These are phyloP conservation scores for Microctenopoma stevenorrisi DNA, from an alignment of 2,797 vertebrate species.

Conservation along the genomic window DNA sequence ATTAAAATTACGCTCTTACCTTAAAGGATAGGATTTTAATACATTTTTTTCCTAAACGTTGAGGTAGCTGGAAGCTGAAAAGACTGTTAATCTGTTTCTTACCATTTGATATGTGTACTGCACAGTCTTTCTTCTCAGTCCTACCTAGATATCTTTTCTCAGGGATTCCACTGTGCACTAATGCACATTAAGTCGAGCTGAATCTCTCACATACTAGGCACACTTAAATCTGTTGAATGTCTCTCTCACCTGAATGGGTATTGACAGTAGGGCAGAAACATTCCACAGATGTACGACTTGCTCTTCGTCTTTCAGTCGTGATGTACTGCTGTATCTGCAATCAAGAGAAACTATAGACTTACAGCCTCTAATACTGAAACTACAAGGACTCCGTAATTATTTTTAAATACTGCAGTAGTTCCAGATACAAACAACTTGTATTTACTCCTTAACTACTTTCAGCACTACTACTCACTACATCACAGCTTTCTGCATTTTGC, in stretches of 20 bases:
- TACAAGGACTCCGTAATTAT: too few species aligned
- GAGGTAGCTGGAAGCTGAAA: constrained; percentile 12
- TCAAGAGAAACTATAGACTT: too few species aligned
- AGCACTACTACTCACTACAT: too few species aligned
- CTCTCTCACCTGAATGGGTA: not conserved
- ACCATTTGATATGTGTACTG: constrained; percentile 3
- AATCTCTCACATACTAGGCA: not conserved
- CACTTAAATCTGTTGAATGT: too few species aligned
- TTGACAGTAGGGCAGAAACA: not conserved
- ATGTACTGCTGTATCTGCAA: not conserved
- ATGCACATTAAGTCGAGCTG: constrained; percentile 13
- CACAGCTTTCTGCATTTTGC: too few species aligned
- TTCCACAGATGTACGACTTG: constrained; percentile 3
- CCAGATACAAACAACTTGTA: too few species aligned
- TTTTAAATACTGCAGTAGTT: too few species aligned
- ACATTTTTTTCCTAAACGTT: constrained; percentile 26
- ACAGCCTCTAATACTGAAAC: too few species aligned
- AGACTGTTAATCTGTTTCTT: constrained; percentile 8
- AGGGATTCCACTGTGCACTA: constrained; percentile 6
- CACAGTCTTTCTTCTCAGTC: not conserved
- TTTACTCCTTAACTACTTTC: too few species aligned
- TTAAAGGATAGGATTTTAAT: constrained; percentile 3
- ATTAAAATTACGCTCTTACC: not conserved
- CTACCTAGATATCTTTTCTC: constrained; percentile 13
- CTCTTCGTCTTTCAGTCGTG: not conserved